Conservation (phyloP, 2,113 vertebrate genomes). For the Nanorana parkeri region DNA sequence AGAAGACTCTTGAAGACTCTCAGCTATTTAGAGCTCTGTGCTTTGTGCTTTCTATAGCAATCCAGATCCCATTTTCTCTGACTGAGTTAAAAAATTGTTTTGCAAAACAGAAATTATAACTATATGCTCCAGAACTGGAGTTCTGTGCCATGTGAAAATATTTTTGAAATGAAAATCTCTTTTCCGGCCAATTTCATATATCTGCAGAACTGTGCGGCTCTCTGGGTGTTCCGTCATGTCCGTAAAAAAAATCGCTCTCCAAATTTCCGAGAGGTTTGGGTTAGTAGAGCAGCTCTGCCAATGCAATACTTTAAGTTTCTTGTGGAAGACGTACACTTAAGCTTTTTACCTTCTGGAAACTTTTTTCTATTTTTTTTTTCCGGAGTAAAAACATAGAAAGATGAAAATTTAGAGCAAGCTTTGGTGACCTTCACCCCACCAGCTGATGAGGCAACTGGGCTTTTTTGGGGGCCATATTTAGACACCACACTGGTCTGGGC, state of each 20-base stretch:
- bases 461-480: too few relatives aligned
- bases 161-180: conserved; percentile 44
- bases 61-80: conserved; percentile 14
- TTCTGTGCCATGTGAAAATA: conserved; percentile 45
- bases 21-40: background rate
- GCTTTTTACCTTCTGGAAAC: conserved; percentile 40
- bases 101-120: conserved; percentile 33
- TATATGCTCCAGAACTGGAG: background rate
- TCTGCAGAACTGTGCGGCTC: conserved; percentile 24
- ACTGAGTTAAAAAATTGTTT: conserved; percentile 44
- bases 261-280: conserved; percentile 48
- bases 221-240: conserved; percentile 47
- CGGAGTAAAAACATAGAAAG: conserved; percentile 6
- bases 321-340: conserved; percentile 15
- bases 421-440: too few relatives aligned
- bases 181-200: conserved; percentile 32
- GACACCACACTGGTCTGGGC: too few relatives aligned
- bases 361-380: background rate
- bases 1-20: background rate
- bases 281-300: conserved; percentile 16
- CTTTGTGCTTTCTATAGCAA: conserved; percentile 4
- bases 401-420: background rate
- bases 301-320: conserved; percentile 15
- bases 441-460: too few relatives aligned
- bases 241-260: conserved; percentile 31